phyloP scores from a whole-genome alignment of 2,113 vertebrate species.

The Hyperoodon ampullatus region DNA sequence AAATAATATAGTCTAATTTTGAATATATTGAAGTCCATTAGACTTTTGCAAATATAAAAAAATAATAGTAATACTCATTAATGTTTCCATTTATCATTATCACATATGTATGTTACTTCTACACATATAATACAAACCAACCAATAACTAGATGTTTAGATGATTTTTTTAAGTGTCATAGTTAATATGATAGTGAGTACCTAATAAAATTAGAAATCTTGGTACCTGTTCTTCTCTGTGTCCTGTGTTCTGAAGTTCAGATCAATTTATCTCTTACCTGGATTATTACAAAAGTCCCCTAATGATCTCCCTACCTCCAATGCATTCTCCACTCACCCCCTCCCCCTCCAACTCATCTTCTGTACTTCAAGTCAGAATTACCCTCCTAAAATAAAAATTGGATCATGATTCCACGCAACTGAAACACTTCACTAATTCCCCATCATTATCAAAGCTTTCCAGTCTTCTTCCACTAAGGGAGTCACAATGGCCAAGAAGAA shows the following conservation, averaged over 20 bases:
- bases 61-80: neutral
- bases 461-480: neutral
- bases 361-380: conserved; percentile 16
- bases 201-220: neutral
- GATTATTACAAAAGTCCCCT: neutral
- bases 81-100: neutral
- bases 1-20: conserved; percentile 5
- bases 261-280: neutral
- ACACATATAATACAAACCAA: neutral
- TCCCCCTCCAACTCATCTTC: neutral
- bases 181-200: neutral
- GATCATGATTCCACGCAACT: neutral
- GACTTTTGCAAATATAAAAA: conserved; percentile 27
- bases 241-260: neutral
- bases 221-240: neutral
- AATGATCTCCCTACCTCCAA: neutral
- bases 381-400: neutral
- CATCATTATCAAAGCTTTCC: neutral
- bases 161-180: conserved; percentile 6
- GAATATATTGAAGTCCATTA: neutral
- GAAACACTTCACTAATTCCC: conserved; percentile 13
- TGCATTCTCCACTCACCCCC: neutral
- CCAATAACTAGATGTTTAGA: neutral
- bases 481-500: neutral
- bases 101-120: neutral